phyloP scores from a whole-genome alignment of 2,113 vertebrate genomes.

The Brachypteracias leptosomus region DNA sequence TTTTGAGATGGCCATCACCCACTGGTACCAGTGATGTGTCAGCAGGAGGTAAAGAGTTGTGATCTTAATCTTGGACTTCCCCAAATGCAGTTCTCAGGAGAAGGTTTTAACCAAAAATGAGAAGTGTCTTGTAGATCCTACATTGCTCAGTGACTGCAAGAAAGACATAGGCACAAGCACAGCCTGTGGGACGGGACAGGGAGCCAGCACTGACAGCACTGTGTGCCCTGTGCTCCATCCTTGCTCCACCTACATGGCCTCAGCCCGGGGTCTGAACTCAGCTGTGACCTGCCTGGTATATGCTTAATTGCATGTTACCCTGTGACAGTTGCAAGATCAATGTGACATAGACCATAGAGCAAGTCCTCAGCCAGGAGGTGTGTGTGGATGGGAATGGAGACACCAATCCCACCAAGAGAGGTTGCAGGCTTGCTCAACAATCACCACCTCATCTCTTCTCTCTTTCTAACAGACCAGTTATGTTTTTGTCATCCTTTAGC shows the following conservation, averaged over 20 bases:
- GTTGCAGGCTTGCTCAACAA: rapidly evolving
- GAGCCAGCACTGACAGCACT: neutral
- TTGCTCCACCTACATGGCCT: no score
- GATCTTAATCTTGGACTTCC: neutral
- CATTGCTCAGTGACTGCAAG: neutral
- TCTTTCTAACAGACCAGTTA: neutral
- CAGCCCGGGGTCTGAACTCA: neutral
- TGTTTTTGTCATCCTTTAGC: neutral
- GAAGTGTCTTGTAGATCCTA: neutral
- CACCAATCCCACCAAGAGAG: neutral
- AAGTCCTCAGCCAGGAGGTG: neutral
- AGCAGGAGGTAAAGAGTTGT: neutral
- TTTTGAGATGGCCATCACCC: neutral
- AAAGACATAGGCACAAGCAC: neutral
- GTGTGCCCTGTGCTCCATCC: neutral
- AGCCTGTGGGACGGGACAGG: neutral
- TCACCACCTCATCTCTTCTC: neutral
- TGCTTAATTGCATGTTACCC: neutral
- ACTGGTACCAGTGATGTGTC: rapidly evolving
- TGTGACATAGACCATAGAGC: neutral
- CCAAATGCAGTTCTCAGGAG: neutral
- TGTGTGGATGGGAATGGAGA: neutral
- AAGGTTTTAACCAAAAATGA: neutral
- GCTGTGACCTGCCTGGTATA: neutral
- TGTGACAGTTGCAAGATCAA: neutral